Conservation (phyloP, 2,888 invertebrate species). For the Anthrax anthrax region DNA sequence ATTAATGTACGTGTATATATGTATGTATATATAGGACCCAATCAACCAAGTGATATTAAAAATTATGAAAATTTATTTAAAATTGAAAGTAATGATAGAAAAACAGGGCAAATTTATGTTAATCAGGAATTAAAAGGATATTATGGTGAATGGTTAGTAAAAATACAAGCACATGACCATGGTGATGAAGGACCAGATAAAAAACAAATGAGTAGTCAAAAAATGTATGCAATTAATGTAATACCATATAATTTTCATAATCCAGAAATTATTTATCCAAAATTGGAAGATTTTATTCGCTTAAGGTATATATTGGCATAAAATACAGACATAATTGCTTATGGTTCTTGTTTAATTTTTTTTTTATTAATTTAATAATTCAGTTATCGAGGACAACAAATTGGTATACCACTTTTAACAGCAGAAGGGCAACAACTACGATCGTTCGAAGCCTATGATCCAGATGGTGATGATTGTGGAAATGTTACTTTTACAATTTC, state of each 20-base stretch:
- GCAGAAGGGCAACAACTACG: constrained; percentile 32
- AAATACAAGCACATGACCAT: constrained; percentile 43
- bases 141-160: constrained; percentile 43
- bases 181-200: constrained; percentile 24
- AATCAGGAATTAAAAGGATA: constrained; percentile 36
- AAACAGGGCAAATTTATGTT: constrained; percentile 36
- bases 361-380: neutral
- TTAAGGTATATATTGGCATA: constrained; percentile 22
- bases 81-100: constrained; percentile 28
- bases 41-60: constrained; percentile 16
- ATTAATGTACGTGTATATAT: no score
- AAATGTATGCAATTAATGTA: constrained; percentile 36
- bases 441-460: constrained; percentile 39
- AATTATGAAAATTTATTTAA: constrained; percentile 23
- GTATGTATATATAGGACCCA: neutral
- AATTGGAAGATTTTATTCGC: constrained; percentile 25
- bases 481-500: constrained; percentile 36
- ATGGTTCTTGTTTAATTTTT: no score
- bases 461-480: constrained; percentile 43
- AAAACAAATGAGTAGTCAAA: constrained; percentile 29
- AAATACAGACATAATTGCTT: no score
- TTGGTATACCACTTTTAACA: constrained; percentile 15
- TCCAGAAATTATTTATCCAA: constrained; percentile 42
- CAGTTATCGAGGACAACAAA: constrained; percentile 11
- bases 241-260: constrained; percentile 43